These are phyloP conservation scores for Glossophaga mutica DNA, from an alignment of 2,797 vertebrate species.

Conservation along the genomic window DNA sequence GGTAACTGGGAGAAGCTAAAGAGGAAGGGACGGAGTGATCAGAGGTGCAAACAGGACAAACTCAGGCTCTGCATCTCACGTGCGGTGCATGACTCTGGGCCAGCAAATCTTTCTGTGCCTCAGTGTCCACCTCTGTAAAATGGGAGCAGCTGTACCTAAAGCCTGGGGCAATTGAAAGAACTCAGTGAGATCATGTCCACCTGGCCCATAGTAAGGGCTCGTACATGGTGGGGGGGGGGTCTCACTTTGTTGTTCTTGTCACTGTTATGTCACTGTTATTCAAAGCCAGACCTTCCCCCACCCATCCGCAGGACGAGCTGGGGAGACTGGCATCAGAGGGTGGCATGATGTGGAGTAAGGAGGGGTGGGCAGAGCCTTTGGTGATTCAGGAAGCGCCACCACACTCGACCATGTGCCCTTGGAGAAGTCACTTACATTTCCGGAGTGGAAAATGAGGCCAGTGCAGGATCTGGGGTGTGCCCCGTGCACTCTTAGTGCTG, in stretches of 20 bases:
- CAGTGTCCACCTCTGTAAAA: background rate
- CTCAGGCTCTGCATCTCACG: rapidly evolving
- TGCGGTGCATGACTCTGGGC: background rate
- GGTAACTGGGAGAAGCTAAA: no score
- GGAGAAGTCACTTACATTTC: background rate
- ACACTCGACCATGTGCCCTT: background rate
- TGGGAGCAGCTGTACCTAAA: background rate
- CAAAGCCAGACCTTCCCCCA: background rate
- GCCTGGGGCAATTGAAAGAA: background rate
- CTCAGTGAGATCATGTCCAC: background rate
- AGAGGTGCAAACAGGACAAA: background rate
- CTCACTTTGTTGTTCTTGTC: background rate
- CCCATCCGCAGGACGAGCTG: background rate
- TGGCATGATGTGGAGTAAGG: background rate
- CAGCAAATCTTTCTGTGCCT: background rate
- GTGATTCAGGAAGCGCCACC: background rate
- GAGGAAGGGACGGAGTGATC: background rate
- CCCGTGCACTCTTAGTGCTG: rapidly evolving
- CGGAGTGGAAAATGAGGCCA: background rate
- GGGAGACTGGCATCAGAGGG: background rate
- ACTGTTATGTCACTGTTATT: no score
- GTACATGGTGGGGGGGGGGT: rapidly evolving
- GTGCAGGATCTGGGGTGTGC: no score
- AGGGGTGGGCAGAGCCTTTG: no score
- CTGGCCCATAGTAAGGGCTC: background rate